phyloP scores from a whole-genome alignment of 2,797 vertebrate genomes.

The Dermochelys coriacea region DNA sequence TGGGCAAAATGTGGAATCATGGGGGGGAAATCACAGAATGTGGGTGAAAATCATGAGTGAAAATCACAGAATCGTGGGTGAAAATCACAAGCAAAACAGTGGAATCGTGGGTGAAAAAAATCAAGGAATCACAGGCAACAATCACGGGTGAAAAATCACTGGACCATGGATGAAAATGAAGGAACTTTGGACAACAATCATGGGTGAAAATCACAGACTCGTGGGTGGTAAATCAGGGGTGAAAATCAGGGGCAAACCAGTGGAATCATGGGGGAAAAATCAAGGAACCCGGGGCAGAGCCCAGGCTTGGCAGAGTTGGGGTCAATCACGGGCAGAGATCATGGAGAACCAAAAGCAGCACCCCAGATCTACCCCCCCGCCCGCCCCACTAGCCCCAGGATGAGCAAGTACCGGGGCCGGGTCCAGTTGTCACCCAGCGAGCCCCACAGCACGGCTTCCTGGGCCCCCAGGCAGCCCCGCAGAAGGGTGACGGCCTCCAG shows the following conservation, averaged over 20 bases:
- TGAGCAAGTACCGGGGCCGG: constrained; percentile 10
- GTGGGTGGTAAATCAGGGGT: neutral
- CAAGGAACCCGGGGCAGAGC: neutral
- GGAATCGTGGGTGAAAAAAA: neutral
- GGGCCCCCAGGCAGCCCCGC: constrained; percentile 78
- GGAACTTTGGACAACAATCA: neutral
- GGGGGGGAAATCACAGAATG: no score
- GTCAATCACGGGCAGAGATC: constrained; percentile 60
- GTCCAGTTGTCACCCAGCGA: constrained; percentile 90
- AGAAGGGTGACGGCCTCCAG: constrained; percentile 85
- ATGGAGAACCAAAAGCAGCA: neutral
- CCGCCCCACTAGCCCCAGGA: neutral
- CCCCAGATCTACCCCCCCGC: no score
- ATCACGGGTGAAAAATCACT: neutral
- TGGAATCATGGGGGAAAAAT: neutral
- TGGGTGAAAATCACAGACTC: no score
- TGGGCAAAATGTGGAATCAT: neutral
- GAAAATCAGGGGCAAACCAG: neutral
- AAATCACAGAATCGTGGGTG: no score
- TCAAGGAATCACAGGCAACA: neutral
- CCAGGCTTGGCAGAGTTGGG: neutral
- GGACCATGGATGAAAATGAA: neutral
- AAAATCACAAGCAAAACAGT: neutral
- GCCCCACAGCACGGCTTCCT: constrained; percentile 86
- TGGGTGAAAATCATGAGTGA: no score